Conservation (phyloP, 2,113 vertebrate genomes). For the Passer domesticus region DNA sequence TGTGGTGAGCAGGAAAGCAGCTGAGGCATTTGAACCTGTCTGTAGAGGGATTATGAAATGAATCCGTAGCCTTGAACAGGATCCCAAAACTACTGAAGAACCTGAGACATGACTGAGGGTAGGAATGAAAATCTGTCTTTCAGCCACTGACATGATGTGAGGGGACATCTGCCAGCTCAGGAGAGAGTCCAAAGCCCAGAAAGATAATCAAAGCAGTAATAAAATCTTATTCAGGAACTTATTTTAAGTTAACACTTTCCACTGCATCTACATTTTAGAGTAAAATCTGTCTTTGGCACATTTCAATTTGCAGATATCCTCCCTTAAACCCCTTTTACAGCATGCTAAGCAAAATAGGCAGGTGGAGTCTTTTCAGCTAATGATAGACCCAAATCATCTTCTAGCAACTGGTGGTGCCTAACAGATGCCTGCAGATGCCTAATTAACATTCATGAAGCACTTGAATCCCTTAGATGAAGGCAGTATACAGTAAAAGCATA, state of each 20-base stretch:
- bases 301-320: not conserved
- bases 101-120: not conserved
- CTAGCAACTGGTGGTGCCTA: constrained; percentile 22
- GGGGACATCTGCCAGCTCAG: constrained; percentile 36
- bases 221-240: not conserved
- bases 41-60: not conserved
- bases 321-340: not conserved
- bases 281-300: not conserved
- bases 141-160: not conserved
- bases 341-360: not conserved
- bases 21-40: not conserved
- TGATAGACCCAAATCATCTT: constrained; percentile 23
- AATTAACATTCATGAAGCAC: constrained; percentile 43
- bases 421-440: constrained; percentile 41
- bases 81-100: not conserved
- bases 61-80: not conserved
- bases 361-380: constrained; percentile 33
- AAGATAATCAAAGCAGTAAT: constrained; percentile 25
- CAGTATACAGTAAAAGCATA: not conserved
- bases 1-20: not conserved
- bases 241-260: not conserved
- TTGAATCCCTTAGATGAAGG: constrained; percentile 13
- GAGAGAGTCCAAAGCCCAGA: not conserved
- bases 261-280: not conserved
- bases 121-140: constrained; percentile 23